Evolutionary conservation across 2,888 invertebrate species (phyloP).

Genomic region (Norana najaformis): DNA sequence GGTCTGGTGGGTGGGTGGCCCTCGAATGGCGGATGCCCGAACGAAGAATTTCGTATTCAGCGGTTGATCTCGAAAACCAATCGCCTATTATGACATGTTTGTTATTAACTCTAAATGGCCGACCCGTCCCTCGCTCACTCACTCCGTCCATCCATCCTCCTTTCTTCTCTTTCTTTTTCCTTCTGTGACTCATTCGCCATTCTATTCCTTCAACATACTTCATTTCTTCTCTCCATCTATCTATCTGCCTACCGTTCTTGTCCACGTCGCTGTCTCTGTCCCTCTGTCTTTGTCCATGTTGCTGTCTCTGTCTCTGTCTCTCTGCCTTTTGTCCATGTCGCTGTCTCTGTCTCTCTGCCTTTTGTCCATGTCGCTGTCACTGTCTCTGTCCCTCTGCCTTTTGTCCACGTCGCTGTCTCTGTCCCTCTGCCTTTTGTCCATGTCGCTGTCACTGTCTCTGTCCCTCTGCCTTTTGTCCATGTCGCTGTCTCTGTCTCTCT

Average conservation of each 20-base stretch:
- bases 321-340: neutral
- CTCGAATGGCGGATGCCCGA: neutral
- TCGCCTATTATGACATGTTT: constrained; percentile 13
- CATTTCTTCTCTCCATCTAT: too few species aligned
- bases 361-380: too few species aligned
- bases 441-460: neutral
- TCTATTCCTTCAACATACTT: neutral
- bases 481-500: too few species aligned
- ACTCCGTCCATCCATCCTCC: neutral
- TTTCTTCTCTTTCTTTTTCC: neutral
- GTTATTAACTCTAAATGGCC: neutral
- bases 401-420: neutral
- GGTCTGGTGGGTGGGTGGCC: neutral
- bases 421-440: too few species aligned
- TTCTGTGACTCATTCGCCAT: neutral
- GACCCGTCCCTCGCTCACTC: too few species aligned
- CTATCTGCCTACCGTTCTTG: too few species aligned
- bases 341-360: too few species aligned
- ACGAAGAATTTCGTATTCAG: neutral
- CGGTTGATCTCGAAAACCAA: neutral
- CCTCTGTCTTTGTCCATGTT: too few species aligned
- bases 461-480: neutral
- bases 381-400: too few species aligned
- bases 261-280: neutral
- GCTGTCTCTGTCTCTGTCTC: neutral